A percentile compares a stretch with the other conserved stretches of the same genome.
Evolutionary conservation across 2,888 invertebrate species (phyloP).

Genomic region (Coelogynopora nodosa): DNA sequence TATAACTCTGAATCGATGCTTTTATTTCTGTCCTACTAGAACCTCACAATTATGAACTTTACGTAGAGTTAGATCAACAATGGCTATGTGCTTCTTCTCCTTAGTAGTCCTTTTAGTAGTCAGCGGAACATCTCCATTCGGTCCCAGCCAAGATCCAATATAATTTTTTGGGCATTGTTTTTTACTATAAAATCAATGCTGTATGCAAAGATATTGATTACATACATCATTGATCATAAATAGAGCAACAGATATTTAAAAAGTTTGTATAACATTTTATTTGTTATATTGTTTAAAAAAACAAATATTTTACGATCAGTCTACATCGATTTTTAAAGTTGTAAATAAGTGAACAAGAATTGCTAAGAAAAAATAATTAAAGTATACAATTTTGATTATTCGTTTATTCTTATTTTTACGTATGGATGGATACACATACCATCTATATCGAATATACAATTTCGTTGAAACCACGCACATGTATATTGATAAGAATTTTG

Average conservation of each 20-base stretch:
- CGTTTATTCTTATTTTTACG: too few species aligned
- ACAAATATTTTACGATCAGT: too few species aligned
- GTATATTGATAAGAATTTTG: too few species aligned
- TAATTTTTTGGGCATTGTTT: neutral
- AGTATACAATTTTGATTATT: too few species aligned
- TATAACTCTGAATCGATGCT: constrained; percentile 1
- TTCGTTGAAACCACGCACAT: too few species aligned
- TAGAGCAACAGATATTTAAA: neutral
- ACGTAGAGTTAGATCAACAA: constrained; percentile 21
- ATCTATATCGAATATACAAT: too few species aligned
- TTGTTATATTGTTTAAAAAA: too few species aligned
- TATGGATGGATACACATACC: too few species aligned
- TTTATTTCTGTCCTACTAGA: constrained; percentile 29
- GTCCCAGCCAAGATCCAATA: neutral
- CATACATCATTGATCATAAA: neutral
- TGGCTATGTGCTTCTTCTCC: constrained; percentile 33
- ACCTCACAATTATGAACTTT: constrained; percentile 9
- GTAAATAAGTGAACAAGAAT: too few species aligned
- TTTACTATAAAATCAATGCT: neutral
- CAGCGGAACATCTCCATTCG: neutral
- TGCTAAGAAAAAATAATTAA: too few species aligned
- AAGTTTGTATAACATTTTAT: too few species aligned
- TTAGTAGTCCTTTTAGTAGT: constrained; percentile 18
- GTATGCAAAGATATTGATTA: neutral
- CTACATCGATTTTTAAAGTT: too few species aligned